Conservation (phyloP, 2,113 vertebrate genomes). For the Symphodus melops region DNA sequence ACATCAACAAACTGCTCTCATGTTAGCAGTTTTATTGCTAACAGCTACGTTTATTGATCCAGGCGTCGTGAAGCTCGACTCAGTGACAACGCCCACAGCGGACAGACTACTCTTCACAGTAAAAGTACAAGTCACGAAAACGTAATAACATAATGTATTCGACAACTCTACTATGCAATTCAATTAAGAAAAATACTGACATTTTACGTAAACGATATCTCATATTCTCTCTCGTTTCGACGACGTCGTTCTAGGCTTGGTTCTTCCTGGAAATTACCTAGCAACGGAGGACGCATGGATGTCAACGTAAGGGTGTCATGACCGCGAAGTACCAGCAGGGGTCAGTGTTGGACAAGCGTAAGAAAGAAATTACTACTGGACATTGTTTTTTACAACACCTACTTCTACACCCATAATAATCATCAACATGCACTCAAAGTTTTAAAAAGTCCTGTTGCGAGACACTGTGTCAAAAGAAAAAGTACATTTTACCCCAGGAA, state of each 20-base stretch:
- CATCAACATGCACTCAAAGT: not conserved
- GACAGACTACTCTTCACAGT: conserved; percentile 53
- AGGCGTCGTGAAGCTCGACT: conserved; percentile 38
- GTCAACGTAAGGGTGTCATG: conserved; percentile 28
- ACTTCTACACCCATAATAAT: too few relatives aligned
- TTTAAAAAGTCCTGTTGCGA: too few relatives aligned
- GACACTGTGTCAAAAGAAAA: too few relatives aligned
- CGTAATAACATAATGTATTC: not conserved
- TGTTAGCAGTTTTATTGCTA: conserved; percentile 36
- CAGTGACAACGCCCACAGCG: conserved; percentile 38
- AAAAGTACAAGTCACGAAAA: conserved; percentile 26
- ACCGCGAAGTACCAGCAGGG: not conserved
- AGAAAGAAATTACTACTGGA: too few relatives aligned
- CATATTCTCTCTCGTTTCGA: not conserved
- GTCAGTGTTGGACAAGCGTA: conserved; percentile 3
- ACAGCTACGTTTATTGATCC: conserved; percentile 48
- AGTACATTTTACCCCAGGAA: too few relatives aligned
- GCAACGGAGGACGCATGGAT: conserved; percentile 75
- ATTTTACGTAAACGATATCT: not conserved
- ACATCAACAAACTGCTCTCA: not conserved
- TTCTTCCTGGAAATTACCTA: conserved; percentile 70
- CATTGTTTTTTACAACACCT: not conserved
- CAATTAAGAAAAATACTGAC: fast-evolving
- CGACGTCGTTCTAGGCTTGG: conserved; percentile 30
- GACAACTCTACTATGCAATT: fast-evolving